Conservation (phyloP, 2,113 vertebrate genomes). For the Carassius auratus region DNA sequence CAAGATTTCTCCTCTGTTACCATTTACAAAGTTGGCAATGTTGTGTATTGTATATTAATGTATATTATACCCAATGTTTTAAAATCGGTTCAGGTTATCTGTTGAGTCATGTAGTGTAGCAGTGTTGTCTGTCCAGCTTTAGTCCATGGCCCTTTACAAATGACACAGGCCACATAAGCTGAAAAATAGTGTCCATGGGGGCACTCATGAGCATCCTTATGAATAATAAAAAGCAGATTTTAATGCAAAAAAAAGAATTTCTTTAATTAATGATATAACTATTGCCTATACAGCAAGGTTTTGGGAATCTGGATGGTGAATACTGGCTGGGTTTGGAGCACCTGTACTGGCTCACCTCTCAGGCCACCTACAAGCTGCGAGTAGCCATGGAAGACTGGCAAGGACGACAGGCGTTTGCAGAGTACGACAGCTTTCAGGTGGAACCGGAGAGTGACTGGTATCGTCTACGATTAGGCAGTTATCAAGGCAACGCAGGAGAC, state of each 20-base stretch:
- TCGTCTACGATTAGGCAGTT: slow-evolving; percentile 84
- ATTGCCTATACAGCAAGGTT: slow-evolving; percentile 77
- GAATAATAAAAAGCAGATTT: background rate
- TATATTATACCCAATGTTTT: background rate
- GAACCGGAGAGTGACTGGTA: slow-evolving; percentile 87
- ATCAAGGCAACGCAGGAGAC: slow-evolving; percentile 85
- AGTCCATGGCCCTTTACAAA: background rate
- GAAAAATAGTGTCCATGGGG: background rate
- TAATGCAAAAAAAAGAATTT: background rate
- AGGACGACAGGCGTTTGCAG: slow-evolving; percentile 80
- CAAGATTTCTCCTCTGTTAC: background rate
- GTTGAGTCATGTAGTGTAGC: background rate
- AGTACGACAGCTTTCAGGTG: slow-evolving; percentile 83
- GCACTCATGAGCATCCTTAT: background rate
- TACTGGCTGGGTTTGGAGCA: slow-evolving; percentile 90
- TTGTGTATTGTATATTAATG: background rate
- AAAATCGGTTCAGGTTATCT: background rate
- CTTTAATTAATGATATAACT: background rate
- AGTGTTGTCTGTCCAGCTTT: background rate
- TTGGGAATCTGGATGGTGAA: slow-evolving; percentile 86
- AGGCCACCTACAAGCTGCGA: slow-evolving; percentile 79
- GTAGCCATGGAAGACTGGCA: slow-evolving; percentile 89
- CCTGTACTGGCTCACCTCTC: slow-evolving; percentile 82
- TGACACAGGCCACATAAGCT: background rate
- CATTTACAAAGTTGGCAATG: background rate